Percentiles rank a stretch among this genome's conserved stretches.
These are phyloP conservation scores for Leiothrix lutea DNA, from an alignment of 2,113 vertebrate genomes.

Conservation along the genomic window DNA sequence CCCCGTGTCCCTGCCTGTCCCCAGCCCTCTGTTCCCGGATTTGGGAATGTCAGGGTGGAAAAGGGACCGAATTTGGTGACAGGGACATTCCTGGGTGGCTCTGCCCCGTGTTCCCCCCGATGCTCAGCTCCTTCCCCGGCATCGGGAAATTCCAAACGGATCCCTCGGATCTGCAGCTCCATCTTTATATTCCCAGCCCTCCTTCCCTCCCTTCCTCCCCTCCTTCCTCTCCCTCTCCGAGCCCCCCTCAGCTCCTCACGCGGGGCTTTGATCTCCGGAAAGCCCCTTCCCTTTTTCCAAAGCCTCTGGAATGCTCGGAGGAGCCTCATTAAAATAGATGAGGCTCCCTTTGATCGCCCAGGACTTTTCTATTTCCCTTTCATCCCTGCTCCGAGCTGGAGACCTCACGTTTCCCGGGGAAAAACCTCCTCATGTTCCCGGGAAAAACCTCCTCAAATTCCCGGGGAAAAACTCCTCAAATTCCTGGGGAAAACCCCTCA, in stretches of 20 bases:
- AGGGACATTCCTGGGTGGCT: not conserved
- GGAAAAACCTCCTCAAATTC: not conserved
- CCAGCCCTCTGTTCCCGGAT: rapidly evolving
- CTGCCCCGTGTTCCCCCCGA: not conserved
- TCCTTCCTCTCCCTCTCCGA: not conserved
- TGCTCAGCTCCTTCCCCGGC: not conserved
- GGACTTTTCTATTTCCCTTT: not conserved
- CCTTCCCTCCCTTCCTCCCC: not conserved
- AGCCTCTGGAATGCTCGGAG: not conserved
- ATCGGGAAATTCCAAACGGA: not conserved
- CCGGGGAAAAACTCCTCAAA: too few species aligned
- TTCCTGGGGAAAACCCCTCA: not conserved
- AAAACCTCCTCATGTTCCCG: not conserved
- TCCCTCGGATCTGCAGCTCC: too few species aligned
- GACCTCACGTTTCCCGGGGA: too few species aligned
- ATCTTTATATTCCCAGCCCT: not conserved
- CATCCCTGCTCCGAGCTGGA: not conserved
- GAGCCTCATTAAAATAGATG: slow-evolving; percentile 1
- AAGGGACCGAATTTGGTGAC: rapidly evolving
- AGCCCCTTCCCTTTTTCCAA: not conserved
- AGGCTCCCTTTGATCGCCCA: slow-evolving; percentile 30
- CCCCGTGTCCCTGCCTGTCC: rapidly evolving
- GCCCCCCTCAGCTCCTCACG: not conserved
- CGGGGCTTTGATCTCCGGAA: slow-evolving; percentile 24
- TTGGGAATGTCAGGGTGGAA: rapidly evolving